Evolutionary conservation across 2,113 vertebrate species (phyloP), one percentile per base, ranked within the genome.

Genomic region (Bettongia penicillata): DNA sequence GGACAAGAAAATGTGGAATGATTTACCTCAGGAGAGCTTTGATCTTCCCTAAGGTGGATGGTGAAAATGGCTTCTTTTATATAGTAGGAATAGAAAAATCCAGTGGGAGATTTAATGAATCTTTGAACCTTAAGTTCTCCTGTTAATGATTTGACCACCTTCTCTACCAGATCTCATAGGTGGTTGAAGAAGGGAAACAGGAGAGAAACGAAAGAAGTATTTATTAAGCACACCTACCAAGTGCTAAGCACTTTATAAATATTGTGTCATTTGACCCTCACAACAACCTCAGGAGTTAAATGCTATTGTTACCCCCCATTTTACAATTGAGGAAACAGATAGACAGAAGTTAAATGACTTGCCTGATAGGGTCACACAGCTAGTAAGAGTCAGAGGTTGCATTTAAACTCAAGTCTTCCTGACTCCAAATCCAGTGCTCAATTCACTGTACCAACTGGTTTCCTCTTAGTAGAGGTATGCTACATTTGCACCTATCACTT

Each of bases 71-170:
- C 0, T 0, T 95, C 96, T 96, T 94, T 97, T 57, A 94, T 90
- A 89, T 94, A 95, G 84, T 14, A 93, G 92, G 93, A 98, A 97
- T 84, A 95, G 94, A 97, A 96, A 97, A 96, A 93, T 94, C 92
- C 95, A 96, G 96, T 68, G 25, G 93, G 96, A 95, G 96, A 94
- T 93, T 95, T 97, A 91, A 50, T 91, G 50, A 8, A 1, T 95
- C 95, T 95, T 92, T 91, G 51, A 37, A 51, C 2, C 19, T 92
- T 91, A 19, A 23, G 55, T 68, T 48, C 26, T 93, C 47, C 55
- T 25, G 77, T 55, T 57, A 91, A 93, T 55, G 92, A 93, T 90
- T 92, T 90, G 90, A 91, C 31, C 51, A 26, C 43, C 51, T 48
- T 96, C 23, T 92, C 28, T 31, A 37, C 26, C 28, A 31, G 0